These are phyloP conservation scores for Tetranychus truncatus DNA, from an alignment of 2,888 invertebrate species.

Conservation along the genomic window DNA sequence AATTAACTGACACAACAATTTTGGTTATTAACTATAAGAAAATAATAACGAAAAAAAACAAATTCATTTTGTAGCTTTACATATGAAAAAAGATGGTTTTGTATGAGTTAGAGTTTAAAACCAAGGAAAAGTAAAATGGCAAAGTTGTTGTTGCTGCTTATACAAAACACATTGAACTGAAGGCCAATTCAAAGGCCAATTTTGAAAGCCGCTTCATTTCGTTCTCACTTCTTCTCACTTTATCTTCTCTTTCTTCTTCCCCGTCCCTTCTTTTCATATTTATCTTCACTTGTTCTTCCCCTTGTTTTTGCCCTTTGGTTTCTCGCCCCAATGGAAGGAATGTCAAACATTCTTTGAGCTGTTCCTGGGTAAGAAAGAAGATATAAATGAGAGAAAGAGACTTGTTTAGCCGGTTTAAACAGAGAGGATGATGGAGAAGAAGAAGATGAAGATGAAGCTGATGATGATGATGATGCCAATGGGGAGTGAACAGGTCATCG, in stretches of 20 bases:
- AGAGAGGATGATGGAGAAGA: background rate
- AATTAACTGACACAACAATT: too few species aligned
- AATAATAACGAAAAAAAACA: too few species aligned
- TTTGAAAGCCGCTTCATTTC: background rate
- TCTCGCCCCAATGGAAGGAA: background rate
- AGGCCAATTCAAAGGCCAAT: background rate
- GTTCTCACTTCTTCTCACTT: background rate
- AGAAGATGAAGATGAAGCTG: background rate
- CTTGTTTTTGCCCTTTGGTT: background rate
- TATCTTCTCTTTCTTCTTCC: background rate
- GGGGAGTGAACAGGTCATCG: background rate
- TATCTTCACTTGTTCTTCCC: background rate
- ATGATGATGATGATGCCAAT: background rate
- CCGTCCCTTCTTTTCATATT: background rate
- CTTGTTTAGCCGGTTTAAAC: background rate
- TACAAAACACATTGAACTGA: too few species aligned
- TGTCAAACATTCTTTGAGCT: background rate
- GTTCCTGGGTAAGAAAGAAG: background rate
- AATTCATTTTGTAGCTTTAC: too few species aligned
- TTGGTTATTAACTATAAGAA: too few species aligned
- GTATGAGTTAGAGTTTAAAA: too few species aligned
- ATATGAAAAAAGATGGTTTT: too few species aligned
- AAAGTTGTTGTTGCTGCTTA: background rate
- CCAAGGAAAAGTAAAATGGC: too few species aligned
- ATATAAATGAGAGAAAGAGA: background rate